These are phyloP conservation scores for Erinaceus europaeus DNA, from an alignment of 2,113 vertebrate species.

Conservation along the genomic window DNA sequence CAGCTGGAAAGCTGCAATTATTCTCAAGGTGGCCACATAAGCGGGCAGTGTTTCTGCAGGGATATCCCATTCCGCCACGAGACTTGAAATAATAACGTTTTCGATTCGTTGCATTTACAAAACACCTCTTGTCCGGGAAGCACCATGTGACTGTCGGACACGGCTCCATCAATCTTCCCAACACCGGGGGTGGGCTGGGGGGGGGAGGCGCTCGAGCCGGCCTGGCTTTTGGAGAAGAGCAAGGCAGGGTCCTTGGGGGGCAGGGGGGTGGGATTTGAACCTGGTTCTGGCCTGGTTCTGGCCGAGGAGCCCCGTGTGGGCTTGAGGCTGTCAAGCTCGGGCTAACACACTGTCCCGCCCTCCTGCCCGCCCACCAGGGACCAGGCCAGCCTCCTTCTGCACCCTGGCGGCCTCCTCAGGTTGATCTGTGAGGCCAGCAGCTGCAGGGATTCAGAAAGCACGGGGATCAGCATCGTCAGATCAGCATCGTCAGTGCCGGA, in stretches of 20 bases:
- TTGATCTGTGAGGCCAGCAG: too few species aligned
- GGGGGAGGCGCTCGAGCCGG: constrained; percentile 47
- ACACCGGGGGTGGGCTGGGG: neutral
- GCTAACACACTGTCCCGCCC: too few species aligned
- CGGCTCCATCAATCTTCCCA: constrained; percentile 54
- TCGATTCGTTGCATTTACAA: constrained; percentile 59
- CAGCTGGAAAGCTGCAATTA: constrained; percentile 43
- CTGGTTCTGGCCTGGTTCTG: constrained; percentile 41
- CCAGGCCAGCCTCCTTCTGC: too few species aligned
- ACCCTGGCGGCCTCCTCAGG: too few species aligned
- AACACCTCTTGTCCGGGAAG: constrained; percentile 63
- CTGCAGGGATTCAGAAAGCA: too few species aligned
- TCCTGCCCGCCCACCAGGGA: too few species aligned
- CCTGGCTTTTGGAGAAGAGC: constrained; percentile 28
- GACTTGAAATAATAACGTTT: constrained; percentile 61
- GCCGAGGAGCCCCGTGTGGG: neutral
- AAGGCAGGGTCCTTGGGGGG: constrained; percentile 20
- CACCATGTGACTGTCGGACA: constrained; percentile 38
- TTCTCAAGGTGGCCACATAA: constrained; percentile 33
- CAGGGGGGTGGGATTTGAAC: neutral
- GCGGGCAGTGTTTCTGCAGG: constrained; percentile 9
- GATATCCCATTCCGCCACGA: constrained; percentile 29
- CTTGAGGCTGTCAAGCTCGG: neutral
- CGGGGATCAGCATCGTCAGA: too few species aligned
- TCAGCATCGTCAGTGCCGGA: too few species aligned